Conservation (phyloP, 64 coral and sea anemone genomes). For the Montipora foliosa region DNA sequence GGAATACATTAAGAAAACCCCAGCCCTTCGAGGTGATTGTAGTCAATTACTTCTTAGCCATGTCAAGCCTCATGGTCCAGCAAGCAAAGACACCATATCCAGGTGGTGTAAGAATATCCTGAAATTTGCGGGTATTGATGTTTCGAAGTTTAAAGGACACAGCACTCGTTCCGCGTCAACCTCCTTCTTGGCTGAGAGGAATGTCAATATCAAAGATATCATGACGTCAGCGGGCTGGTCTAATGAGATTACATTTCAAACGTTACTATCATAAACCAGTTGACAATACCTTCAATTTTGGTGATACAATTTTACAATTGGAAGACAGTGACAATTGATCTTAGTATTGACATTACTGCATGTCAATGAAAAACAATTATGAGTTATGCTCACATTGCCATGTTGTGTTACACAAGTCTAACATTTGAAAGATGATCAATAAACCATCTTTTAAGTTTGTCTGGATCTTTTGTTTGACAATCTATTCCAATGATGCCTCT, state of each 20-base stretch:
- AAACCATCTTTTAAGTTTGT: background rate
- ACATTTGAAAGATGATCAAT: background rate
- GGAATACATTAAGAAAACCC: conserved; percentile 29
- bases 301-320: conserved; percentile 26
- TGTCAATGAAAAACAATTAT: background rate
- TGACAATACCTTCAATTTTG: conserved; percentile 49
- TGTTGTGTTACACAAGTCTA: background rate
- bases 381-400: background rate
- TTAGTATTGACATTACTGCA: background rate
- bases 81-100: conserved; percentile 58
- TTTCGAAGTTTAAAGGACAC: conserved; percentile 7
- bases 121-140: conserved; percentile 13
- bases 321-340: background rate
- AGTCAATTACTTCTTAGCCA: conserved; percentile 51
- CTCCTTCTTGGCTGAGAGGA: conserved; percentile 30
- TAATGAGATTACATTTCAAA: conserved; percentile 52
- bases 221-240: conserved; percentile 34
- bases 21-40: background rate
- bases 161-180: conserved; percentile 48
- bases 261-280: conserved; percentile 46
- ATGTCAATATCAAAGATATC: conserved; percentile 48
- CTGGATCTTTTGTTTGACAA: background rate
- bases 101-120: conserved; percentile 38
- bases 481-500: background rate
- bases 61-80: conserved; percentile 51